Evolutionary conservation across 2,888 invertebrate genomes (phyloP), one percentile per base, ranked within the genome.

Genomic region (Caenorhabditis becei): DNA sequence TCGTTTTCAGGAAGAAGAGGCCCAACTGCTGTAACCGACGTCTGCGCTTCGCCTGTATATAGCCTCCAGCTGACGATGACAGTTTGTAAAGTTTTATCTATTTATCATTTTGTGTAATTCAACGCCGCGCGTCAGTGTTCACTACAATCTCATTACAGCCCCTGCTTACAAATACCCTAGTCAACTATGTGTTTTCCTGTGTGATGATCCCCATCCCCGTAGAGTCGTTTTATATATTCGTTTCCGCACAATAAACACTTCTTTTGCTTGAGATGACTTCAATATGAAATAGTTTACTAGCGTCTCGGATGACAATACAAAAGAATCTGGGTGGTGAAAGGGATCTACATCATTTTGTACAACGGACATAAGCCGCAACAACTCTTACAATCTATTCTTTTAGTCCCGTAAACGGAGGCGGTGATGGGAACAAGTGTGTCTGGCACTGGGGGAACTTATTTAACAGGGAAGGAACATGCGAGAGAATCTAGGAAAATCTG

Each of bases 391-490:
- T 32, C 54, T 53, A 53, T 32, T n/a, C 11, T 56, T n/a, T n/a
- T 3, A 7, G 7, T 56, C 54, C 54, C 54, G 54, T 56, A 56
- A n/a, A n/a, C 28, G n/a, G n/a, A 32, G 54, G 54, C 28, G 54
- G 32, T 32, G 28, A 24, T 11, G 7, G 41, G 26, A 16, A 56
- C 18, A 32, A 32, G 28, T 56, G 32, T 32, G n/a, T 56, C 32
- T 58, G 23, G 28, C 58, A 37, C 58, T 35, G 58, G 37, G 56
- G n/a, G 28, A 28, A 37, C n/a, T 32, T n/a, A 37, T 35, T 35
- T 58, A 23, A 58, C 35, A 58, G 47, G 47, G 47, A 58, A 18
- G 4, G 28, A 58, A 58, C 58, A 58, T 58, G 58, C 37, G 58
- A 37, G 20, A 58, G 32, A 37, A 58, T 58, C 37, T 37, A 58